Evolutionary conservation across 1,140 invertebrate genomes (phyloP), one percentile per base, ranked within the genome.

Genomic region (Ladona fulva): DNA sequence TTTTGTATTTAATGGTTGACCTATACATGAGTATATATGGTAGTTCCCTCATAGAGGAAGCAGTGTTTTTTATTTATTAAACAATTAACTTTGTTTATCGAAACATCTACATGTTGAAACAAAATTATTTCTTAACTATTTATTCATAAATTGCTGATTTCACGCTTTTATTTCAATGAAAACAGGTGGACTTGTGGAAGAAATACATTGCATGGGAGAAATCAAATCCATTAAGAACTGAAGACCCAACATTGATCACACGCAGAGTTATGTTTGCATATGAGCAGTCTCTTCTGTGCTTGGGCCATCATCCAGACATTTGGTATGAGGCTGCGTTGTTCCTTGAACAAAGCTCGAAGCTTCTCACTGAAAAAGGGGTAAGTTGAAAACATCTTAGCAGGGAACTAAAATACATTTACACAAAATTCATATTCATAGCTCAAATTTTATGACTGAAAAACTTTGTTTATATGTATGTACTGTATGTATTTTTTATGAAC

Each of bases 291-390:
- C 86, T 99, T 25, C 85, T 99, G 16, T 99, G 97, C 84, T 85
- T 99, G 8, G 97, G 96, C 3, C 97, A 99, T 86, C 97, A 99
- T 87, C 95, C 97, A 0, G 97, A 99, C 81, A 94, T 99, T 74
- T 99, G 98, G 98, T 97, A 98, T 84, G 97, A 99, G 86, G 97
- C 97, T 0, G 97, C 97, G 0, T 92, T 97, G 80, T 99, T 97
- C 85, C 88, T 99, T 16, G 97, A 99, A 84, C 91, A 96, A 81
- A 97, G 95, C 78, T 94, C 95, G 10, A 96, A 97, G 84, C 89
- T 95, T 77, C 87, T 99, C 12, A 91, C 92, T 24, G 97, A 99
- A 83, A 99, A 99, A 87, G 97, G 97, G 83, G 95, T 94, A 85
- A 87, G 87, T 85, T 37, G 75, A 74, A 19, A 0, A 37, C 24